Evolutionary conservation across 2,888 invertebrate species (phyloP), one percentile per base, ranked within the genome.

Genomic region (Gordius sp.): DNA sequence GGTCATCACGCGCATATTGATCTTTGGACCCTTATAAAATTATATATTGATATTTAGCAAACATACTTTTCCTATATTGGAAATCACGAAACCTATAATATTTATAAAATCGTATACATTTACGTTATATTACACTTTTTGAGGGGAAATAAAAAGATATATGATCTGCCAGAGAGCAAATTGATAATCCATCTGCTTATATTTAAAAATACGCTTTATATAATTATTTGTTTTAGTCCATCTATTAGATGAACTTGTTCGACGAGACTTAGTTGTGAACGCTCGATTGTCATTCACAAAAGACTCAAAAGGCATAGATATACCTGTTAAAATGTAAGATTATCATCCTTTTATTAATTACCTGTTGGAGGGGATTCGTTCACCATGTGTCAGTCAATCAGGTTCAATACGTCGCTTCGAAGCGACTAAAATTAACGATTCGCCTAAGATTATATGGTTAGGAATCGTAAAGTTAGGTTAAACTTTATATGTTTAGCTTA

Each of bases 81-180:
- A 47, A 47, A 47, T 47, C 47, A n/a, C 47, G 13, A 47, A 47
- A 47, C 56, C 60, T 25, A 59, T 76, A 79, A 77, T 97, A 93
- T 68, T 93, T 79, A 73, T 89, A 89, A 66, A 86, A 82, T 69
- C 89, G 91, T 72, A 91, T 89, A 67, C 87, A 77, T 68, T 87
- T 64, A 61, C 59, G 52, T 55, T 41, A 61, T 65, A 65, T 65
- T 60, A 73, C 39, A 97, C 87, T 76, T 86, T 89, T 66, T 91
- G 89, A 18, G 93, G 93, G 1, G 86, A 76, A 58, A 82, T 76
- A 66, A 97, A 82, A 60, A 97, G 73, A 68, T 89, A 89, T 0
- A 89, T 70, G 85, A 93, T 91, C 75, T 97, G 93, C 93, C 93
- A 97, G n/a, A 81, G 74, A 0, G 93, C 93, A 73, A 87, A 93